Evolutionary conservation across 2,113 vertebrate species (phyloP).

Genomic region (Camelus dromedarius): DNA sequence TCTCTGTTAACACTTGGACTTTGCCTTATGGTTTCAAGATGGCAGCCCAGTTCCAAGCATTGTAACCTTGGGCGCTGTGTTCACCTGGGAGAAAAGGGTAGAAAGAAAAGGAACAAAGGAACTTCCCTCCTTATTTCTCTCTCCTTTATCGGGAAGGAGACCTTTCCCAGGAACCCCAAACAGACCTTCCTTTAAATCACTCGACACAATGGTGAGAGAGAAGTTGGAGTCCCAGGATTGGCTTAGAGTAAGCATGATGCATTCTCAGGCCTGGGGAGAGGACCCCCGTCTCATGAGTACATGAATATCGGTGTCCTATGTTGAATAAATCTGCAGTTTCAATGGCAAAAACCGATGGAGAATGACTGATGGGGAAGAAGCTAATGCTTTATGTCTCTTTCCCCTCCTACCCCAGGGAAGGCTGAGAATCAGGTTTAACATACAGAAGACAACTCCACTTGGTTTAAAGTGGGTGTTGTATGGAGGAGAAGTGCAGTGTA

Average conservation of each 20-base stretch:
- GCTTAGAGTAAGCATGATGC: fast-evolving
- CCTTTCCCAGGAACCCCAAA: background rate
- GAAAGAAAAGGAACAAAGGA: background rate
- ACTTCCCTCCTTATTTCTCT: background rate
- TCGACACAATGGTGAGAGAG: background rate
- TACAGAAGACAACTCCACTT: background rate
- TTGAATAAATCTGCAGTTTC: background rate
- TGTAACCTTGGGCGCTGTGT: fast-evolving
- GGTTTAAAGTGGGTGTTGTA: background rate
- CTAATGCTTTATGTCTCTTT: background rate
- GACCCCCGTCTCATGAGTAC: fast-evolving
- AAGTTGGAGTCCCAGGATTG: background rate
- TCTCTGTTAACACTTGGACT: background rate
- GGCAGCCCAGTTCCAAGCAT: no score
- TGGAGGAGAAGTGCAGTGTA: background rate
- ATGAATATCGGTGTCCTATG: background rate
- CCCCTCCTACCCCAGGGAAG: background rate
- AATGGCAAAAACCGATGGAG: background rate
- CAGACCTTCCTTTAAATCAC: background rate
- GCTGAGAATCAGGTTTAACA: background rate
- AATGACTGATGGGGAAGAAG: background rate
- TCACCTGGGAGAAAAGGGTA: background rate
- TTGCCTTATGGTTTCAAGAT: background rate
- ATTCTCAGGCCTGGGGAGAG: background rate
- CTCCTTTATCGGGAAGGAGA: background rate